phyloP scores from a whole-genome alignment of 2,113 vertebrate species.

The Tetrao urogallus region DNA sequence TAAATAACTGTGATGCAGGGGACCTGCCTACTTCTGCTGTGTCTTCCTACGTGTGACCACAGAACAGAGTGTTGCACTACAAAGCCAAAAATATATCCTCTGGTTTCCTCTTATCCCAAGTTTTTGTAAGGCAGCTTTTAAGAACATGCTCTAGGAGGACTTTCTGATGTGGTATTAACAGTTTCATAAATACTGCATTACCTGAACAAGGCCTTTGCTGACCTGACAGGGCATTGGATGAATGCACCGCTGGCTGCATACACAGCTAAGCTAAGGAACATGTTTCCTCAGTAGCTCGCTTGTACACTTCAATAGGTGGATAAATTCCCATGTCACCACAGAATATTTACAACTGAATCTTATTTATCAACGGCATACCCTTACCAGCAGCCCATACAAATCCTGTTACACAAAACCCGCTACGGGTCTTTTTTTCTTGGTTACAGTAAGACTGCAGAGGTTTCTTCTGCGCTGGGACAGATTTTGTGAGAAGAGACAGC shows the following conservation, averaged over 20 bases:
- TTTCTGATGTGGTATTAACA: constrained; percentile 27
- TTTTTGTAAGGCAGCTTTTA: constrained; percentile 24
- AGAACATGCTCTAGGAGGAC: not conserved
- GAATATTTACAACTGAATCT: constrained; percentile 66
- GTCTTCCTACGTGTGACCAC: not conserved
- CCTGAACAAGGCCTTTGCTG: constrained; percentile 17
- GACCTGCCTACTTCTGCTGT: not conserved
- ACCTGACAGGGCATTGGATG: constrained; percentile 42
- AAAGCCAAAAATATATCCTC: constrained; percentile 1
- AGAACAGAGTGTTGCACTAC: not conserved
- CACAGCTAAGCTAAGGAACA: constrained; percentile 39
- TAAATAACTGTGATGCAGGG: not conserved
- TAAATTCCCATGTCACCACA: constrained; percentile 60
- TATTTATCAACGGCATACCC: constrained; percentile 40
- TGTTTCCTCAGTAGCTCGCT: constrained; percentile 43
- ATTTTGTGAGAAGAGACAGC: constrained; percentile 19
- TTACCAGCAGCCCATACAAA: constrained; percentile 54
- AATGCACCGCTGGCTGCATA: constrained; percentile 5
- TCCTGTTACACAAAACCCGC: constrained; percentile 9
- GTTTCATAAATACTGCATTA: constrained; percentile 52
- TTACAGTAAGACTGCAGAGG: not conserved
- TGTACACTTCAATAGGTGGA: constrained; percentile 64
- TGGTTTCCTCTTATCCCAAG: constrained; percentile 3
- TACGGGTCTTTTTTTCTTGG: not conserved
- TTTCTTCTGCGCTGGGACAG: not conserved